A percentile compares a stretch with the other conserved stretches of the same genome.
Evolutionary conservation across 2,888 invertebrate species (phyloP).

Genomic region (Microplitis deprimator): DNA sequence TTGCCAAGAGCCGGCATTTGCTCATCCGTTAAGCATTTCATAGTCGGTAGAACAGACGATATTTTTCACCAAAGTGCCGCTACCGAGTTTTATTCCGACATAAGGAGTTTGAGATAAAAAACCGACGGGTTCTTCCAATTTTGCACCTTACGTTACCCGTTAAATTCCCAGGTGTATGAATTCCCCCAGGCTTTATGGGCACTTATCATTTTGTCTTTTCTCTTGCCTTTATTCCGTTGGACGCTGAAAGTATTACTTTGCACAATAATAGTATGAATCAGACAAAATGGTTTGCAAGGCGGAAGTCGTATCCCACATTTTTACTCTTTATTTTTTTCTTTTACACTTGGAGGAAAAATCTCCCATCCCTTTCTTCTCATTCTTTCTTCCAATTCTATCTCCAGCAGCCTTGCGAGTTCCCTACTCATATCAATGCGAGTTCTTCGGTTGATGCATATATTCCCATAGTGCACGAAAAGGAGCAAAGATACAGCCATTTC

Average conservation of each 20-base stretch:
- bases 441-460: neutral
- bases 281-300: conserved; percentile 18
- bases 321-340: conserved; percentile 8
- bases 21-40: conserved; percentile 41
- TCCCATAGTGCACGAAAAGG: conserved; percentile 3
- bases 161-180: conserved; percentile 34
- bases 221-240: neutral
- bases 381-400: neutral
- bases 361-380: conserved; percentile 18
- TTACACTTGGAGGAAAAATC: conserved; percentile 35
- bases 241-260: conserved; percentile 38
- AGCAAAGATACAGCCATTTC: conserved; percentile 42
- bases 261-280: conserved; percentile 41
- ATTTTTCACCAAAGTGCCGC: conserved; percentile 42
- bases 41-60: conserved; percentile 47
- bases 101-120: conserved; percentile 26
- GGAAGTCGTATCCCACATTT: conserved; percentile 20
- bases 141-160: conserved; percentile 35
- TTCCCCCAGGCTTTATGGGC: conserved; percentile 34
- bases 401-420: neutral
- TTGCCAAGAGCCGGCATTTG: conserved; percentile 47
- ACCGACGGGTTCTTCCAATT: conserved; percentile 44
- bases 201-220: conserved; percentile 38
- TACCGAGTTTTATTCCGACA: conserved; percentile 23
- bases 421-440: too few species aligned